Evolutionary conservation across 2,797 vertebrate species (phyloP).

Genomic region (Sylvilagus floridanus): DNA sequence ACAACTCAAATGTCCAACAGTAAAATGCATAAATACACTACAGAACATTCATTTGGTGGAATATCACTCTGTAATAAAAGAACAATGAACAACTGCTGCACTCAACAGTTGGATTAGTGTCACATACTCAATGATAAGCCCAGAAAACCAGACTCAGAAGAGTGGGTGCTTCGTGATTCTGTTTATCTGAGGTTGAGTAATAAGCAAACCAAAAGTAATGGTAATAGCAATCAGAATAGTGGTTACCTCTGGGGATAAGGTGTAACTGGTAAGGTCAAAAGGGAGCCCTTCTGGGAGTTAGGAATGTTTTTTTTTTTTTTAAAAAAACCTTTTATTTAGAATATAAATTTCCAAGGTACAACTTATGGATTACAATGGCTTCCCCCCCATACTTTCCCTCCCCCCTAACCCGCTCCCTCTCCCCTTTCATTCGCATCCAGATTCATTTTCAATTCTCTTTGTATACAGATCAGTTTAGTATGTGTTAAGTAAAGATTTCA

Average conservation of each 20-base stretch:
- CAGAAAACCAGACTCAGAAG: neutral
- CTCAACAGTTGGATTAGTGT: neutral
- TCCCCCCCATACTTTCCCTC: too few species aligned
- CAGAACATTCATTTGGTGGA: neutral
- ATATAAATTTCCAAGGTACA: too few species aligned
- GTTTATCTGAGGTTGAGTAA: conserved; percentile 32
- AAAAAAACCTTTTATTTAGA: too few species aligned
- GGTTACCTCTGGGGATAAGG: neutral
- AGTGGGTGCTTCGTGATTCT: neutral
- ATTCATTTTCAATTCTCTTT: too few species aligned
- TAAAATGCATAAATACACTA: conserved; percentile 22
- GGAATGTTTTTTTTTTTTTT: neutral
- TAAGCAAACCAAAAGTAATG: neutral
- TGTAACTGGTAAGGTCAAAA: neutral
- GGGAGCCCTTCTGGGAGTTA: neutral
- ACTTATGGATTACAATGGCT: too few species aligned
- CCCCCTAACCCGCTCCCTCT: too few species aligned
- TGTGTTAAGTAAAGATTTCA: too few species aligned
- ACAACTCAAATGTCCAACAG: neutral
- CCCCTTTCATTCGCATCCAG: too few species aligned
- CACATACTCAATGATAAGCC: neutral
- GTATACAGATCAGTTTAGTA: too few species aligned
- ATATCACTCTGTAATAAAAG: neutral
- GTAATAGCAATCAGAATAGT: conserved; percentile 6
- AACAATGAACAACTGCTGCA: neutral